Percentiles rank a stretch among this genome's conserved stretches.
These are phyloP conservation scores for Microplitis deprimator DNA, from an alignment of 2,888 invertebrate species.

Conservation along the genomic window DNA sequence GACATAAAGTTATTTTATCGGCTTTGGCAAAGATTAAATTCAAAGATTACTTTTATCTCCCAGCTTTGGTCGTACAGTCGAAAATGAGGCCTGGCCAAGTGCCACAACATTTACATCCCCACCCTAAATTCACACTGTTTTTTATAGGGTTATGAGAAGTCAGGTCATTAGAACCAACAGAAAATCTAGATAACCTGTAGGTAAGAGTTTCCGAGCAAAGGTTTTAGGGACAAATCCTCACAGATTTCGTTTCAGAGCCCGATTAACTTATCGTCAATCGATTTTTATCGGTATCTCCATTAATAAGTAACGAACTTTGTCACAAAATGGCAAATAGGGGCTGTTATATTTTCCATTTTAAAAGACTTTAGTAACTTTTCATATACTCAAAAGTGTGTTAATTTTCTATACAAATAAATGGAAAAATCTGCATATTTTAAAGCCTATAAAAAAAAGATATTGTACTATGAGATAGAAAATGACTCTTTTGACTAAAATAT, in stretches of 20 bases:
- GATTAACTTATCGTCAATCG: neutral
- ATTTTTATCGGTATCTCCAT: neutral
- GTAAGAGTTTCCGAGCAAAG: neutral
- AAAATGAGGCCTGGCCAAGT: conserved; percentile 50
- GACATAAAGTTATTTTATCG: conserved; percentile 13
- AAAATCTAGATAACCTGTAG: neutral
- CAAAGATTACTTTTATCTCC: conserved; percentile 36
- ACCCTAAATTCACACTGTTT: conserved; percentile 54
- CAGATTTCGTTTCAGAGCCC: neutral
- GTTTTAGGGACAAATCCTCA: neutral
- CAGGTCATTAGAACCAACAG: neutral
- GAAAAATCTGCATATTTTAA: neutral
- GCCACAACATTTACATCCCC: conserved; percentile 58
- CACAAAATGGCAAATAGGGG: neutral
- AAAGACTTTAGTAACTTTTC: neutral
- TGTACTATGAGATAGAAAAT: no score
- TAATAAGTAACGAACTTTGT: neutral
- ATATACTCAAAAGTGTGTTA: neutral
- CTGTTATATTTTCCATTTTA: neutral
- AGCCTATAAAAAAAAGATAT: no score
- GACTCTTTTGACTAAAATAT: no score
- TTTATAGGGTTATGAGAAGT: conserved; percentile 50
- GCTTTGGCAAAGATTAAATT: conserved; percentile 26
- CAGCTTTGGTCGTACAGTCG: conserved; percentile 41
- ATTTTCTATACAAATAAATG: neutral